Evolutionary conservation across 2,797 vertebrate species (phyloP).

Genomic region (Onychomys leucogaster): DNA sequence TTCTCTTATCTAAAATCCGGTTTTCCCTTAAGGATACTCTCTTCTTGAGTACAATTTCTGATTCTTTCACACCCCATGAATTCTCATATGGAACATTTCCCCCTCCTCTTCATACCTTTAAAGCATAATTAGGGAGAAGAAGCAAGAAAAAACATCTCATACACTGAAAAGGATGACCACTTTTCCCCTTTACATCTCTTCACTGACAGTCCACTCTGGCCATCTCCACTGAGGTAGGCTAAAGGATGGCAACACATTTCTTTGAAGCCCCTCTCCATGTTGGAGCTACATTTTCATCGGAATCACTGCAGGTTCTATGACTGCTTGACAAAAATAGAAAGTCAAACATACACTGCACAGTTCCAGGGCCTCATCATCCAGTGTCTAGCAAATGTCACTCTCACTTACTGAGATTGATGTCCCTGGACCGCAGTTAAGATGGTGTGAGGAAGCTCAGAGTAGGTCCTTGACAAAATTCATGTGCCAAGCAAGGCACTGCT

Average conservation of each 20-base stretch:
- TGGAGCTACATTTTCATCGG: background rate
- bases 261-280: background rate
- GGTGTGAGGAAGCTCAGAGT: background rate
- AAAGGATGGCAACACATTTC: background rate
- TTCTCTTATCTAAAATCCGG: background rate
- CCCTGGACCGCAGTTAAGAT: background rate
- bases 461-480: background rate
- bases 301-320: background rate
- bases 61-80: background rate
- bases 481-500: background rate
- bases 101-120: background rate
- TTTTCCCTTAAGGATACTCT: background rate
- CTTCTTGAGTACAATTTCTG: background rate
- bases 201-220: background rate
- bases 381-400: background rate
- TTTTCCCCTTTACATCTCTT: background rate
- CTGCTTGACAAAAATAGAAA: background rate
- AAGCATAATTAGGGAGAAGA: background rate
- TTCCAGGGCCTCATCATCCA: background rate
- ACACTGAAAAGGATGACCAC: accelerated
- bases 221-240: background rate
- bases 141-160: background rate
- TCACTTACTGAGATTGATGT: background rate
- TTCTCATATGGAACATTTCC: background rate
- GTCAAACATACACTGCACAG: background rate